These are phyloP conservation scores for Macrotus californicus DNA, from an alignment of 2,113 vertebrate genomes.

Conservation along the genomic window DNA sequence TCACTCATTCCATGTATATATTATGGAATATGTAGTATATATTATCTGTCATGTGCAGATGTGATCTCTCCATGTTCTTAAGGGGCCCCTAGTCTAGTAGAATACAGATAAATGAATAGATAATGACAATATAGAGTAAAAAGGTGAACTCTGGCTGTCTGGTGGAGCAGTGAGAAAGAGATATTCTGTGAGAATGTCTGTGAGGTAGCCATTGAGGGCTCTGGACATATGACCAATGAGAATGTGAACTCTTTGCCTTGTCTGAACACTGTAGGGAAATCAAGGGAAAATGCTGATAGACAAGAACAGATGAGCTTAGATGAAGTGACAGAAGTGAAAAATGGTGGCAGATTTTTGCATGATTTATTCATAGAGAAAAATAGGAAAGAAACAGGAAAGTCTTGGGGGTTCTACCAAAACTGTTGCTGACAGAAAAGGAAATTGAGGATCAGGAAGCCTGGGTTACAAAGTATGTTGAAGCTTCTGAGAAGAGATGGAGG, in stretches of 20 bases:
- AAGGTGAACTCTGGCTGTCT: background rate
- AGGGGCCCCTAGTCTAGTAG: background rate
- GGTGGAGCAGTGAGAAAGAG: background rate
- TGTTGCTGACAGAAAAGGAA: slow-evolving; percentile 22
- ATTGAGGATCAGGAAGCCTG: background rate
- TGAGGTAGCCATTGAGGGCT: background rate
- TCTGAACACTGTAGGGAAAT: background rate
- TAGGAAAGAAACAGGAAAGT: slow-evolving; percentile 13
- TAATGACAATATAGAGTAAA: background rate
- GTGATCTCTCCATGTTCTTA: background rate
- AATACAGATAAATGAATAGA: background rate
- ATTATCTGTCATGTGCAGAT: background rate
- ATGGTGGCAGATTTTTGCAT: background rate
- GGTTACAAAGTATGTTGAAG: background rate
- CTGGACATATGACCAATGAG: background rate
- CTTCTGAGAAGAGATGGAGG: background rate
- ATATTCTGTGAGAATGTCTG: background rate
- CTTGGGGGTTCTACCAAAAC: background rate
- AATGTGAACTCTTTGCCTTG: background rate
- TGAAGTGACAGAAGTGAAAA: background rate
- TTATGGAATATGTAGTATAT: background rate
- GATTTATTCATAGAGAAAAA: slow-evolving; percentile 26
- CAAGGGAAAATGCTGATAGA: background rate
- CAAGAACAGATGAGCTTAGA: background rate
- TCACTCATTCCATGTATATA: background rate